A percentile compares a stretch with the other conserved stretches of the same genome.
Conservation (phyloP, 2,888 invertebrate species). For the Melipona beecheii region DNA sequence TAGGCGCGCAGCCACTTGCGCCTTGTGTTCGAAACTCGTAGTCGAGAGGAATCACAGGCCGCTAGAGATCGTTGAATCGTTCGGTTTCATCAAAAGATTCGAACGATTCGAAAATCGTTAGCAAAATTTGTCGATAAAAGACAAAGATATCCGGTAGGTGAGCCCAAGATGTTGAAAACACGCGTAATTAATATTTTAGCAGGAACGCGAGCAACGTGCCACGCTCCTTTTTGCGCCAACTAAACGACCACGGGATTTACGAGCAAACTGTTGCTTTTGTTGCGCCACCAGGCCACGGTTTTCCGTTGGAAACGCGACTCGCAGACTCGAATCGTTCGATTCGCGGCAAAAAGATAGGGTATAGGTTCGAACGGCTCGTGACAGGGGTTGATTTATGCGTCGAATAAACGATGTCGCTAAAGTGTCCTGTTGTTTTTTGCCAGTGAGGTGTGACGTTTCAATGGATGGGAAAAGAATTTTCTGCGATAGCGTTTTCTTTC, state of each 20-base stretch:
- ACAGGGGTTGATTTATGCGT: neutral
- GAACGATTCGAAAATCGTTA: no score
- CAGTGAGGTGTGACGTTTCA: neutral
- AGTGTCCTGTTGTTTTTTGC: neutral
- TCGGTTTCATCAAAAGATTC: no score
- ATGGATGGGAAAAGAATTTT: neutral
- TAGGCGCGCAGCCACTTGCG: no score
- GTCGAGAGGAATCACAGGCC: no score
- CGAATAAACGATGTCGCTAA: neutral
- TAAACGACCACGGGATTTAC: slow-evolving; percentile 51
- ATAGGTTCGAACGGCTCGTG: neutral
- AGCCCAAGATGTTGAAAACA: neutral
- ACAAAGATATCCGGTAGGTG: no score
- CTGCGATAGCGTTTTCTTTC: no score
- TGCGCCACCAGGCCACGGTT: slow-evolving; percentile 10
- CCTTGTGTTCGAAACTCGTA: no score
- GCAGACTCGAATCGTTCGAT: slow-evolving; percentile 14
- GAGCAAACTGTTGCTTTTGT: slow-evolving; percentile 62
- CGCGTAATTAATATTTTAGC: slow-evolving; percentile 45
- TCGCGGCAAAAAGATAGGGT: neutral
- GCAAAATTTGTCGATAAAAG: no score
- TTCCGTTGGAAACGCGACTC: slow-evolving; percentile 11
- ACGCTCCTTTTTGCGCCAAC: slow-evolving; percentile 44
- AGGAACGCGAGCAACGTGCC: neutral
- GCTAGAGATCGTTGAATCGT: no score